phyloP scores from a whole-genome alignment of 2,797 vertebrate species.

The Lepilemur ruficaudatus region DNA sequence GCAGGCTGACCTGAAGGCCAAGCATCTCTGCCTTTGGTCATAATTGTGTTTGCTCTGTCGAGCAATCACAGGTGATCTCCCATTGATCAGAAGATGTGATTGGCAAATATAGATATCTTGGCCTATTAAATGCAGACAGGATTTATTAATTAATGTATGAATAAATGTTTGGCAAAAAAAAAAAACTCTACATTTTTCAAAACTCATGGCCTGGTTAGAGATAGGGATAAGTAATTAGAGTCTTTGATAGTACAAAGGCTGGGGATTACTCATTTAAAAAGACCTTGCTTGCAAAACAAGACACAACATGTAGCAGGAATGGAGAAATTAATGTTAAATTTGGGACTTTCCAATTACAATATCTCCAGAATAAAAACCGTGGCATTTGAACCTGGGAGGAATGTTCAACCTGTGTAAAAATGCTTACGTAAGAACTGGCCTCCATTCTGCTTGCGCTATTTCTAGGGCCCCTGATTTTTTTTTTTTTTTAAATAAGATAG shows the following conservation, averaged over 20 bases:
- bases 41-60: not conserved
- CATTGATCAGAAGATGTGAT: not conserved
- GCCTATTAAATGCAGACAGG: not conserved
- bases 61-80: not conserved
- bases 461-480: not conserved
- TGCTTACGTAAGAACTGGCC: not conserved
- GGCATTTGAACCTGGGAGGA: slow-evolving; percentile 53
- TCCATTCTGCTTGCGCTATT: slow-evolving; percentile 46
- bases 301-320: slow-evolving; percentile 41
- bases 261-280: slow-evolving; percentile 25
- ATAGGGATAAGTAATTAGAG: not conserved
- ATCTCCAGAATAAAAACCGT: slow-evolving; percentile 59
- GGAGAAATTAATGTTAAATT: slow-evolving; percentile 26
- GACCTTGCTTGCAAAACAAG: slow-evolving; percentile 68
- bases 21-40: not conserved
- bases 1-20: not conserved
- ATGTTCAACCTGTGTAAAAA: not conserved
- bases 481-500: slow-evolving; percentile 1
- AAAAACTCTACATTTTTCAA: not conserved
- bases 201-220: not conserved
- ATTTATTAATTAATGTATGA: not conserved
- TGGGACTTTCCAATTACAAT: slow-evolving; percentile 42
- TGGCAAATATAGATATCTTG: not conserved
- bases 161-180: not conserved
- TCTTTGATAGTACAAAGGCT: not conserved